Conservation (phyloP, 2,797 vertebrate genomes). For the Manis pentadactyla region DNA sequence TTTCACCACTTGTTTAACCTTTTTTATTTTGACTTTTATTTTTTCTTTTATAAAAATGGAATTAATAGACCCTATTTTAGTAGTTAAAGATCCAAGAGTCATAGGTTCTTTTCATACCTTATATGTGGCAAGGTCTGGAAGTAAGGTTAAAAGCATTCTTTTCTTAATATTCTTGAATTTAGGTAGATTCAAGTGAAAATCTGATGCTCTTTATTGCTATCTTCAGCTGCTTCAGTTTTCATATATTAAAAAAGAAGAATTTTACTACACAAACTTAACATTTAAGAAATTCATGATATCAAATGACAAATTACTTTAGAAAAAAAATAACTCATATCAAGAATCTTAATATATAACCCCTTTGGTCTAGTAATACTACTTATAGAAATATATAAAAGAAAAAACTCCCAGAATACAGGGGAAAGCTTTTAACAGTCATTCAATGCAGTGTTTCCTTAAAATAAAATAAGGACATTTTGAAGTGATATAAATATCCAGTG, state of each 20-base stretch:
- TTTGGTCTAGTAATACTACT: background rate
- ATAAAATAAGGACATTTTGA: background rate
- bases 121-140: background rate
- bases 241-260: background rate
- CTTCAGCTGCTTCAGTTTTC: background rate
- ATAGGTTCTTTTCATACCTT: background rate
- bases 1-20: slow-evolving; percentile 21
- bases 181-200: background rate
- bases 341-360: background rate
- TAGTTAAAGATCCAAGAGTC: background rate
- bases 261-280: background rate
- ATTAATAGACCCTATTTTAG: background rate
- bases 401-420: background rate
- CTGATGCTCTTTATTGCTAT: background rate
- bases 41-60: slow-evolving; percentile 35
- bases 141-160: background rate
- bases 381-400: background rate
- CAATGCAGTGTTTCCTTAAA: background rate
- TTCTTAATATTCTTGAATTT: background rate
- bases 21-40: slow-evolving; percentile 60
- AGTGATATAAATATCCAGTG: background rate
- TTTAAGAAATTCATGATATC: background rate
- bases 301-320: background rate
- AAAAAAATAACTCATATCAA: background rate
- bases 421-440: background rate